Base-by-base conservation (phyloP, 2,888 invertebrate species). In the Alloplasta piceator region DNA sequence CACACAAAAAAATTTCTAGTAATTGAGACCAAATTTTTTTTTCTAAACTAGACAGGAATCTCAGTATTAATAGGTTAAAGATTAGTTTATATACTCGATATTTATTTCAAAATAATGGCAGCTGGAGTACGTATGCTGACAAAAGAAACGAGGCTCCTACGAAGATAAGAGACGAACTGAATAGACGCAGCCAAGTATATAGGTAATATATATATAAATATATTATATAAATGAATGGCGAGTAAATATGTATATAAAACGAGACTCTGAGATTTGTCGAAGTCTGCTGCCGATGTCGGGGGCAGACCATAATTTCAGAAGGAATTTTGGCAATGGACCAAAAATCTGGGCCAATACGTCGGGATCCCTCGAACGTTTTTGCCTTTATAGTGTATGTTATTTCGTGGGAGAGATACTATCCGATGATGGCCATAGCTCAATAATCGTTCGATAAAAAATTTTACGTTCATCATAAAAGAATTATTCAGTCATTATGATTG, bases 311-410 rank as follows among this genome's bases (percentile, higher is more conserved):
- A 78, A 81, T 74, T 81, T 78, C 74, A 70, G 67, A 77, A 78
- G 81, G 81, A 78, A 81, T 81, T 78, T 81, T 81, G 81, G 81
- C 81, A 43, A 14, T n/a, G 52, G 61, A 78, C 81, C 81, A 81
- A 74, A 81, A 81, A 71, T 67, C 66, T 56, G 71, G 41, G 74
- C 74, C 71, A 78, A 81, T 56, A 71, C 64, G n/a, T 50, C 56
- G 63, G 70, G 48, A 16, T 60, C 56, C 72, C 48, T 50, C 36
- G 56, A 55, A 43, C 52, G 36, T 10, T 67, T 39, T 38, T 48
- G 50, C 26, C 16, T 14, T 75, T 72, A 52, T 67, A 75, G 14
- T 67, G 60, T 67, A 60, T 75, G 60, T 60, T 60, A 39, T 7
- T n/a, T 56, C 55, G 14, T 14, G 43, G 12, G 12, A 71, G 43